Conservation (phyloP, 1,140 invertebrate genomes). For the Rhysida immarginata region DNA sequence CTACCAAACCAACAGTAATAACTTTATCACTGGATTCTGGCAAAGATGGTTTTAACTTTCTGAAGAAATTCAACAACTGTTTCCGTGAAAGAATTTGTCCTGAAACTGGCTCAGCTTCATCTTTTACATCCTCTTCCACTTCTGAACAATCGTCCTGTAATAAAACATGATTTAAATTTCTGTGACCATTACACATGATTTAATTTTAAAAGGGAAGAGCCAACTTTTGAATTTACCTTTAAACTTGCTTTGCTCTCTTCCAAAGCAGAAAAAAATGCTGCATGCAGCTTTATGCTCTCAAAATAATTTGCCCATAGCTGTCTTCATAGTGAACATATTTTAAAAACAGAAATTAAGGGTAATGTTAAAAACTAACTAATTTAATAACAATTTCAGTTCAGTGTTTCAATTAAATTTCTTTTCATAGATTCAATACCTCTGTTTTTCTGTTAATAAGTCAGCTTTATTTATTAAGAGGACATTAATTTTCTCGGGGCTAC, state of each 20-base stretch:
- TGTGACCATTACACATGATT: too few species aligned
- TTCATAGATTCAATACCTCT: constrained; percentile 35
- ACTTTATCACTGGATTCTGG: too few species aligned
- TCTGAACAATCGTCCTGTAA: too few species aligned
- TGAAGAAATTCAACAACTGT: constrained; percentile 45
- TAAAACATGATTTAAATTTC: too few species aligned
- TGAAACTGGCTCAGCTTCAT: neutral
- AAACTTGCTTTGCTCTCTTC: constrained; percentile 19
- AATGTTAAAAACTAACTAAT: neutral
- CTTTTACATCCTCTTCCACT: neutral
- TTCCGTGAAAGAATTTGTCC: constrained; percentile 27
- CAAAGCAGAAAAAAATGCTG: constrained; percentile 71
- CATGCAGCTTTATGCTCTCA: constrained; percentile 41
- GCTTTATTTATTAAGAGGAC: constrained; percentile 90
- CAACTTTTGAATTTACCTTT: too few species aligned
- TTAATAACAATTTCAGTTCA: neutral
- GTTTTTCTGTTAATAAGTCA: constrained; percentile 71
- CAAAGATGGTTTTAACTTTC: too few species aligned
- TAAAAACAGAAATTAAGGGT: neutral
- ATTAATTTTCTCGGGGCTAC: constrained; percentile 56
- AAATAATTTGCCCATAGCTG: constrained; percentile 76
- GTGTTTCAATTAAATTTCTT: neutral
- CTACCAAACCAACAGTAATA: constrained; percentile 67
- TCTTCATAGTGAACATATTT: neutral
- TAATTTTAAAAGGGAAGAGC: too few species aligned